These are phyloP conservation scores for Threskiornis aethiopicus DNA, from an alignment of 2,797 vertebrate species.

Conservation along the genomic window DNA sequence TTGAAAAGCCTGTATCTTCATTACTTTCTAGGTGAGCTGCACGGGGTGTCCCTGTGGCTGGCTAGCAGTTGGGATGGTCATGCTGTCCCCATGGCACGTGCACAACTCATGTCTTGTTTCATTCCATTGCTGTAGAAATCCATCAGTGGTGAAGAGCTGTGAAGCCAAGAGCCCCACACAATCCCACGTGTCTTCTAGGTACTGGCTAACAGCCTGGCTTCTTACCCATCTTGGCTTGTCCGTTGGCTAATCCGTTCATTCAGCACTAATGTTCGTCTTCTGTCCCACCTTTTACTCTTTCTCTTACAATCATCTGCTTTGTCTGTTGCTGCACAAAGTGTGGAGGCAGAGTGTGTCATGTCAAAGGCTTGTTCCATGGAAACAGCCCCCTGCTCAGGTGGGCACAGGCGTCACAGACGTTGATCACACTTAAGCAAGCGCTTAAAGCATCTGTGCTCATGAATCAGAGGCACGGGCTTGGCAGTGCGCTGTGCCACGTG, in stretches of 20 bases:
- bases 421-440: background rate
- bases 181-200: slow-evolving; percentile 82
- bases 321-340: background rate
- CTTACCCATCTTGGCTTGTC: slow-evolving; percentile 50
- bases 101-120: slow-evolving; percentile 73
- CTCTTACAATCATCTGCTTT: background rate
- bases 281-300: background rate
- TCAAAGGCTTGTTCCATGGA: background rate
- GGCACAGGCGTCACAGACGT: background rate
- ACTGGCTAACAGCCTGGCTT: slow-evolving; percentile 54
- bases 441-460: background rate
- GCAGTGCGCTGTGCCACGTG: rapidly evolving
- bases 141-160: slow-evolving; percentile 79
- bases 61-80: background rate
- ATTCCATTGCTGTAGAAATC: slow-evolving; percentile 80
- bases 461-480: background rate
- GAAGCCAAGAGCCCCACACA: slow-evolving; percentile 84
- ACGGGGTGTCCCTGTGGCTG: background rate
- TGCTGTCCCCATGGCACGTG: background rate
- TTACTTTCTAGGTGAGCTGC: slow-evolving; percentile 89
- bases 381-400: background rate
- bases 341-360: background rate
- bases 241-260: slow-evolving; percentile 26
- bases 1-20: slow-evolving; percentile 89
- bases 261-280: background rate